Evolutionary conservation across 2,113 vertebrate genomes (phyloP).

Genomic region (Syrmaticus mikado): DNA sequence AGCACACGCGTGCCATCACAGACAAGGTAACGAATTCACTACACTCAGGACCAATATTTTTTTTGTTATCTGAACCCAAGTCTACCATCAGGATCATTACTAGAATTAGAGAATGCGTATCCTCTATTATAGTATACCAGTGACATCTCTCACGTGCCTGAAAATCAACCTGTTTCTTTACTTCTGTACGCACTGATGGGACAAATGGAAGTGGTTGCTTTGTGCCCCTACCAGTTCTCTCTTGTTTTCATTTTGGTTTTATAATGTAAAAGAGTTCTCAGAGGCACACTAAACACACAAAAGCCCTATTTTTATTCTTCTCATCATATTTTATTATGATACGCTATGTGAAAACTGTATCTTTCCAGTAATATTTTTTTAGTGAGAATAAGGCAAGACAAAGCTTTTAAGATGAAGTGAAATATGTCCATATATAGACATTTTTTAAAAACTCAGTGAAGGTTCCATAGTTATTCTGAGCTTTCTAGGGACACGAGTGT

Average conservation of each 20-base stretch:
- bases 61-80: background rate
- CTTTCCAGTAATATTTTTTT: background rate
- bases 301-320: background rate
- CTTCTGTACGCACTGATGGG: background rate
- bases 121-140: rapidly evolving
- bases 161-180: background rate
- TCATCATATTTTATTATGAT: background rate
- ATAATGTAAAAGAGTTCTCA: background rate
- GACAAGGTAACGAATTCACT: background rate
- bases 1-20: background rate
- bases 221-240: background rate
- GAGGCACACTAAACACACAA: background rate
- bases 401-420: background rate
- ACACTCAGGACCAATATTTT: background rate
- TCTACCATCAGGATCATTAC: background rate
- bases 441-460: background rate
- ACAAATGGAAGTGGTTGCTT: background rate
- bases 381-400: background rate
- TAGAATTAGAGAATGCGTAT: background rate
- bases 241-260: background rate
- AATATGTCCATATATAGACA: background rate
- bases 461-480: background rate
- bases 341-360: background rate
- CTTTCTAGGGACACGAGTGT: background rate
- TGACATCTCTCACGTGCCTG: background rate